phyloP scores from a whole-genome alignment of 1,140 invertebrate species.

The Charaxes varanes region DNA sequence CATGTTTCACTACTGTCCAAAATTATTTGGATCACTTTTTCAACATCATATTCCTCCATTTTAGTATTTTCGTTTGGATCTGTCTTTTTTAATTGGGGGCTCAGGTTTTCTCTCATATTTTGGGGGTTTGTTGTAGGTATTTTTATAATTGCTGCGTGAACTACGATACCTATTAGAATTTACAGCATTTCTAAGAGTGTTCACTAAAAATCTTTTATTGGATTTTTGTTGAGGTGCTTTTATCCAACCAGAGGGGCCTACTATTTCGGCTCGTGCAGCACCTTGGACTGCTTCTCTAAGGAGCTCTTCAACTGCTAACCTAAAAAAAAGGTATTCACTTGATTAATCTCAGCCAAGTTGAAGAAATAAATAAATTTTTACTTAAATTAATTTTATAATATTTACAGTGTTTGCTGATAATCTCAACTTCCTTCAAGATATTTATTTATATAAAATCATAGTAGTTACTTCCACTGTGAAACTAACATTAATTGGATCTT shows the following conservation, averaged over 20 bases:
- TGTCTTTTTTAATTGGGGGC: conserved; percentile 60
- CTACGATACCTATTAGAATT: conserved; percentile 61
- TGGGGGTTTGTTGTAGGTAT: conserved; percentile 32
- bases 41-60: conserved; percentile 50
- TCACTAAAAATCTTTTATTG: conserved; percentile 77
- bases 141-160: conserved; percentile 29
- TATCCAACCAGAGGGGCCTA: conserved; percentile 78
- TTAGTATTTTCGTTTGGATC: conserved; percentile 59
- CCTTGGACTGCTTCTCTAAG: conserved; percentile 77
- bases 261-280: conserved; percentile 76
- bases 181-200: conserved; percentile 63
- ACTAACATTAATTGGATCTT: too few species aligned
- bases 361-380: conserved; percentile 4
- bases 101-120: conserved; percentile 43
- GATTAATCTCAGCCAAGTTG: too few species aligned
- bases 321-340: too few species aligned
- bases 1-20: conserved; percentile 40
- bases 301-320: conserved; percentile 77
- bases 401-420: too few species aligned
- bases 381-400: too few species aligned
- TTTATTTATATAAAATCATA: too few species aligned
- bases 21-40: conserved; percentile 41
- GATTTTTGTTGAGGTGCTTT: conserved; percentile 74
- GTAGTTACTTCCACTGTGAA: too few species aligned
- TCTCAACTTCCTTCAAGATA: too few species aligned